Base-by-base conservation (phyloP, 2,113 vertebrate genomes). In the Chascanopsetta lugubris region DNA sequence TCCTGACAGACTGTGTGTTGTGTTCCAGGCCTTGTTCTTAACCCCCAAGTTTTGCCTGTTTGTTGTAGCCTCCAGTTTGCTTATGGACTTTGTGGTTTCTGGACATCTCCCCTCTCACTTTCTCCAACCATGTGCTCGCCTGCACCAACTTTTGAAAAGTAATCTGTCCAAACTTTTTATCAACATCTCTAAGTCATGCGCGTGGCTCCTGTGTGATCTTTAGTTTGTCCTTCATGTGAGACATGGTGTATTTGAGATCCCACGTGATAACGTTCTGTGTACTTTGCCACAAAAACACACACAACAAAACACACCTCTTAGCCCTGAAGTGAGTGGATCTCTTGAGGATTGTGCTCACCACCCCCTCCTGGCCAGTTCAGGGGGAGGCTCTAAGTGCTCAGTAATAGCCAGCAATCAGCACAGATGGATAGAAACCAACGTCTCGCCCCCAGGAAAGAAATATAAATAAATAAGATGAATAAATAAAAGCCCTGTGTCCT, bases 401-500 rank as follows among this genome's bases (percentile, higher is more conserved):
- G 82, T 91, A 92, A 93, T 92, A 92, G 90, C 80, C 62, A 76
- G 65, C 75, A 90, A 92, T 91, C 90, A 91, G 79, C 86, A 68
- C 49, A 85, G 49, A 86, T 85, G 83, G 87, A 88, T 55, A 87
- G 80, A 87, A 87, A 83, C 88, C 85, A 83, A 79, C 61, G 76
- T 87, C 80, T 80, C 57, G 78, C 89, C 88, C 83, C 79, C 70
- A 87, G 84, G 87, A 90, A 85, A 82, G 75, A 90, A 91, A 87
- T 88, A 89, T 92, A 92, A 92, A 92, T 91, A 93, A 91, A 91
- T 91, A 88, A 92, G 89, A 91, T 80, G 85, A 91, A 90, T 92
- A 92, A 91, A 92, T 93, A 91, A 93, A 91, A 91, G 85, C 75
- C 86, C 53, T 71, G 74, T 89, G 88, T 88, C 83, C 78, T 83